Evolutionary conservation across 2,113 vertebrate species (phyloP).

Genomic region (Hoplias malabaricus): DNA sequence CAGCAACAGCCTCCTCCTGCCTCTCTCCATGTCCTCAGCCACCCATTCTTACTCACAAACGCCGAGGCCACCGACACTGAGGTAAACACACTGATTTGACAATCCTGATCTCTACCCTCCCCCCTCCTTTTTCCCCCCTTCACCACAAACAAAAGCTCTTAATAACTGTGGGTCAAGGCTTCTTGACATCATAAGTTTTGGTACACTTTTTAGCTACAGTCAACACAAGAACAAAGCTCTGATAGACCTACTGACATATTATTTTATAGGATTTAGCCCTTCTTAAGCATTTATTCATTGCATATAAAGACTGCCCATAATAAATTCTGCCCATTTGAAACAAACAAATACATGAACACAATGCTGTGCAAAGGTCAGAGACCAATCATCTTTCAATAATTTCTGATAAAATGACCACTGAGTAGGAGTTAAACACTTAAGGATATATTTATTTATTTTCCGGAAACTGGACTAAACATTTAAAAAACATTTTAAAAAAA

Average conservation of each 20-base stretch:
- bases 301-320: not conserved
- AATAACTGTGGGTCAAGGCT: conserved; percentile 15
- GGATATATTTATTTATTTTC: too few species aligned
- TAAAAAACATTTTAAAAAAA: too few species aligned
- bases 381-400: too few species aligned
- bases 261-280: not conserved
- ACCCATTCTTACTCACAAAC: conserved; percentile 39
- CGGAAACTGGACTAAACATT: too few species aligned
- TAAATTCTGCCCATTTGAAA: too few species aligned
- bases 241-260: not conserved
- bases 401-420: too few species aligned
- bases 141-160: conserved; percentile 17
- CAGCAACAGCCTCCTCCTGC: conserved; percentile 35
- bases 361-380: too few species aligned
- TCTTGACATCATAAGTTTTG: not conserved
- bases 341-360: too few species aligned
- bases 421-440: too few species aligned
- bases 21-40: conserved; percentile 37
- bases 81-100: conserved; percentile 50
- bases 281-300: not conserved
- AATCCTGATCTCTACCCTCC: conserved; percentile 7
- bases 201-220: not conserved
- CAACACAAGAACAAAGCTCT: conserved; percentile 12
- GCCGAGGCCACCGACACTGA: conserved; percentile 2
- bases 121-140: not conserved